These are phyloP conservation scores for Tapirus indicus DNA, from an alignment of 2,797 vertebrate species.

Conservation along the genomic window DNA sequence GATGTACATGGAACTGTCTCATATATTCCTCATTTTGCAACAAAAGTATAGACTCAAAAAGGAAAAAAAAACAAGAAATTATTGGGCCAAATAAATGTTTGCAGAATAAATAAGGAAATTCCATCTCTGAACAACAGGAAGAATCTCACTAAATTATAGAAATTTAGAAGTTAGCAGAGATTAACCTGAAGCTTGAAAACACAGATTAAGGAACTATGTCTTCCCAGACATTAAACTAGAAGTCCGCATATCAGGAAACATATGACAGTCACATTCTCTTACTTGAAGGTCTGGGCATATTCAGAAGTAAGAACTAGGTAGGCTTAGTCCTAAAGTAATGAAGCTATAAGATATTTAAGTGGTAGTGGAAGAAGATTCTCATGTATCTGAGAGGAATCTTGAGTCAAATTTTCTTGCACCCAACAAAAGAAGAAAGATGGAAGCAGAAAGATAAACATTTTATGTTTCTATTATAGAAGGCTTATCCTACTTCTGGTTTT, in stretches of 20 bases:
- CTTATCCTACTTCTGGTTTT: not conserved
- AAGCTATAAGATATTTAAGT: not conserved
- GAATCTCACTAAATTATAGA: not conserved
- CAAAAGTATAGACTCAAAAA: not conserved
- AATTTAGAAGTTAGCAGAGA: not conserved
- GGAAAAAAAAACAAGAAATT: not conserved
- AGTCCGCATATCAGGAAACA: not conserved
- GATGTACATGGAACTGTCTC: not conserved
- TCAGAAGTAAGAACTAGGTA: not conserved
- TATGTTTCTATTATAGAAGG: not conserved
- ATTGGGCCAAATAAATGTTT: not conserved
- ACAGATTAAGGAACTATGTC: not conserved
- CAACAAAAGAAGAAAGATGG: conserved; percentile 5
- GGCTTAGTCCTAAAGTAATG: not conserved
- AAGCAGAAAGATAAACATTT: not conserved
- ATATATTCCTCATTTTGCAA: conserved; percentile 7
- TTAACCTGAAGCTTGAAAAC: conserved; percentile 6
- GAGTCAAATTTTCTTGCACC: not conserved
- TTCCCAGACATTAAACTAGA: not conserved
- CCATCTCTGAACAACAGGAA: not conserved
- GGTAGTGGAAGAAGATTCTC: not conserved
- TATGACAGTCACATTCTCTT: not conserved
- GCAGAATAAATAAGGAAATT: not conserved
- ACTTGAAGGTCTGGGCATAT: not conserved
- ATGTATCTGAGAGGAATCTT: not conserved